phyloP scores from a whole-genome alignment of 2,888 invertebrate genomes.

The Melikaiella ostensackeni region DNA sequence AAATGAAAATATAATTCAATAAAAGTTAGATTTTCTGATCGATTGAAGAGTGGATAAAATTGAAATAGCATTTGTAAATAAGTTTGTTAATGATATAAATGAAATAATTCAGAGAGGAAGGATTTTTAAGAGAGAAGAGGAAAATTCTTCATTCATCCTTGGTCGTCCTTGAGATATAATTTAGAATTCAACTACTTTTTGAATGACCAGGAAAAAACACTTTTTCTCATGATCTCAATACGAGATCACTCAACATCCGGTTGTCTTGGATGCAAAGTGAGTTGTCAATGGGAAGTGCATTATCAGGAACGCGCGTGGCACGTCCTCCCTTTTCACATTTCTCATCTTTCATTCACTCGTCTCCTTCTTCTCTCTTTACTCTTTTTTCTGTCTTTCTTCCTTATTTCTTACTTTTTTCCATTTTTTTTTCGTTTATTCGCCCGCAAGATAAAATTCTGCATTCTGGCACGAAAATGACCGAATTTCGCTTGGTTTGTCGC shows the following conservation, averaged over 20 bases:
- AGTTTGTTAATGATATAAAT: background rate
- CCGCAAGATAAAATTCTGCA: background rate
- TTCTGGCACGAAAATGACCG: slow-evolving; percentile 46
- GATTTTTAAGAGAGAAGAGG: background rate
- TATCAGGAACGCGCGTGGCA: slow-evolving; percentile 68
- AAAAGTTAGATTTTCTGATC: too few relatives aligned
- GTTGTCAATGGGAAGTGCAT: slow-evolving; percentile 76
- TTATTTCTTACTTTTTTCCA: background rate
- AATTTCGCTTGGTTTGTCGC: slow-evolving; percentile 43
- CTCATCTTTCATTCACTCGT: slow-evolving; percentile 51
- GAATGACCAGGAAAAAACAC: background rate
- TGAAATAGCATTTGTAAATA: background rate
- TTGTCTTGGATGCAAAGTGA: slow-evolving; percentile 56
- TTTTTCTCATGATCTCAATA: slow-evolving; percentile 61
- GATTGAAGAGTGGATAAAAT: too few relatives aligned
- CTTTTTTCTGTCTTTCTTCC: background rate
- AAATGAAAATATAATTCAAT: too few relatives aligned
- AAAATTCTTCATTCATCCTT: background rate
- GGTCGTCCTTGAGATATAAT: background rate
- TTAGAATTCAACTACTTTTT: background rate
- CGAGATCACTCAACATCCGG: slow-evolving; percentile 72
- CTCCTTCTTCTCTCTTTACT: slow-evolving; percentile 41
- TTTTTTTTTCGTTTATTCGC: background rate
- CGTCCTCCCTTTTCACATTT: slow-evolving; percentile 58
- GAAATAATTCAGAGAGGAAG: background rate